Evolutionary conservation across 1,140 invertebrate genomes (phyloP).

Genomic region (Zaprionus capensis): DNA sequence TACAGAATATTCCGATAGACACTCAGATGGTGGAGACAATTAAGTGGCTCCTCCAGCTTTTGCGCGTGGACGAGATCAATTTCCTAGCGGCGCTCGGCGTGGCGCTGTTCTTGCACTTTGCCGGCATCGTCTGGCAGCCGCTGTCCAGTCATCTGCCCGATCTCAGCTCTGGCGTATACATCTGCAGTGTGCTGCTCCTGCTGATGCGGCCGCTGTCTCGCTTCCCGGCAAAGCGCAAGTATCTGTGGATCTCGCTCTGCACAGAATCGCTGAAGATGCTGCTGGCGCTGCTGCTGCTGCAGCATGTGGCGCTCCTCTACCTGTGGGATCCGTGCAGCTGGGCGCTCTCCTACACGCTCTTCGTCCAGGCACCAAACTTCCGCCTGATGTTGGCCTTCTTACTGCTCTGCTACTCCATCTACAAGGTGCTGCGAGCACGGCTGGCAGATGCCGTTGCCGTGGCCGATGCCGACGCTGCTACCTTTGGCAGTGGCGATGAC

Average conservation of each 20-base stretch:
- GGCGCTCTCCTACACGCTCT: slow-evolving; percentile 5
- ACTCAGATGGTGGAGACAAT: slow-evolving; percentile 10
- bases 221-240: not conserved
- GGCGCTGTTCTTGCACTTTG: slow-evolving; percentile 15
- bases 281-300: slow-evolving; percentile 28
- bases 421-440: slow-evolving; percentile 1
- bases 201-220: slow-evolving; percentile 14
- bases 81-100: slow-evolving; percentile 15
- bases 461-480: not conserved
- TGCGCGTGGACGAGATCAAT: slow-evolving; percentile 26
- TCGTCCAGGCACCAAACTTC: not conserved
- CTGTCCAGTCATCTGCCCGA: slow-evolving; percentile 23
- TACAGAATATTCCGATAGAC: slow-evolving; percentile 10
- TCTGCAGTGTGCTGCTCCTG: slow-evolving; percentile 19
- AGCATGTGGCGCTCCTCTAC: slow-evolving; percentile 21
- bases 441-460: not conserved
- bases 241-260: slow-evolving; percentile 10
- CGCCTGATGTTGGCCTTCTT: slow-evolving; percentile 11
- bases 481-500: not conserved
- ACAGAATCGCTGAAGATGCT: slow-evolving; percentile 27
- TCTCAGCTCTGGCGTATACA: slow-evolving; percentile 30
- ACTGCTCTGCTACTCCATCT: slow-evolving; percentile 10
- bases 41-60: not conserved
- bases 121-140: slow-evolving; percentile 22
- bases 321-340: slow-evolving; percentile 30